phyloP scores from a whole-genome alignment of 2,797 vertebrate genomes.

The Spheniscus humboldti region DNA sequence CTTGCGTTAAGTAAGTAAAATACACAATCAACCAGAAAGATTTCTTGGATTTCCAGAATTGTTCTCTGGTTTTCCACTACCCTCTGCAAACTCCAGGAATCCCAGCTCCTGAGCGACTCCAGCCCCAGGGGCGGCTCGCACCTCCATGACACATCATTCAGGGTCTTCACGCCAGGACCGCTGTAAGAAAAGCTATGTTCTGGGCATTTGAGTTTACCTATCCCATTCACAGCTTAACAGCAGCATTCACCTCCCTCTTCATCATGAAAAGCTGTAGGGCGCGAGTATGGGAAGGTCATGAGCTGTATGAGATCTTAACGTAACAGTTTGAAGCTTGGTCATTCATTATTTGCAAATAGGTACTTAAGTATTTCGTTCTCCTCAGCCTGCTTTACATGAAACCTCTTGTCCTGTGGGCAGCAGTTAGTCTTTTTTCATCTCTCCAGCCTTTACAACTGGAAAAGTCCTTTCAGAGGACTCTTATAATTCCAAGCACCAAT shows the following conservation, averaged over 20 bases:
- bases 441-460: not conserved
- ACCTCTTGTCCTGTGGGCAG: not conserved
- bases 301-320: not conserved
- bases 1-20: not conserved
- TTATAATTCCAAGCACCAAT: not conserved
- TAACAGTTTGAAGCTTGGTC: not conserved
- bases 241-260: not conserved
- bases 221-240: not conserved
- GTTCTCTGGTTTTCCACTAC: not conserved
- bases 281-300: not conserved
- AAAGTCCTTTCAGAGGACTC: not conserved
- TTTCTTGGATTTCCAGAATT: not conserved
- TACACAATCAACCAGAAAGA: not conserved
- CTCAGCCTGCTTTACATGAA: not conserved
- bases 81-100: not conserved
- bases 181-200: not conserved
- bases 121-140: not conserved
- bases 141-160: fast-evolving
- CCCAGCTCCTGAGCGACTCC: not conserved
- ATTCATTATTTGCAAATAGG: not conserved
- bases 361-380: not conserved
- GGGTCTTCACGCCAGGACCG: not conserved
- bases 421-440: not conserved
- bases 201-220: not conserved
- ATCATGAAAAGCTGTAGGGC: not conserved